phyloP scores from a whole-genome alignment of 64 coral and sea anemone genomes.

The Dendronephthya gigantea region DNA sequence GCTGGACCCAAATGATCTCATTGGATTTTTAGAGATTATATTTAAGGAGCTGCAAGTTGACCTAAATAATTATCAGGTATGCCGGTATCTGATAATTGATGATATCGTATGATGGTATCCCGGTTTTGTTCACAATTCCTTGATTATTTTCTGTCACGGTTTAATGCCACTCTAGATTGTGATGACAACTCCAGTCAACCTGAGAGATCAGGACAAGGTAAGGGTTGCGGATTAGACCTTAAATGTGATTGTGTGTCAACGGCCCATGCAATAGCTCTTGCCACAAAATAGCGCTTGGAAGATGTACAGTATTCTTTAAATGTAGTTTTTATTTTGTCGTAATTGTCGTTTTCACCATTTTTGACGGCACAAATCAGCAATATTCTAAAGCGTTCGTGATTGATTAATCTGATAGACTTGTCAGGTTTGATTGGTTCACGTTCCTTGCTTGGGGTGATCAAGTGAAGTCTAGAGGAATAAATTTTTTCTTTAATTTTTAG shows the following conservation, averaged over 20 bases:
- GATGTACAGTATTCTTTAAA: too few species aligned
- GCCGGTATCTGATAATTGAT: neutral
- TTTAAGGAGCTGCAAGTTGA: neutral
- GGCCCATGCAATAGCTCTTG: too few species aligned
- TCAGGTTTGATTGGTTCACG: neutral
- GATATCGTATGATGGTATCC: neutral
- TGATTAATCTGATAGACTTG: too few species aligned
- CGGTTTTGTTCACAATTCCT: neutral
- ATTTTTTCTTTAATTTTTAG: too few species aligned
- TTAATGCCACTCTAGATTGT: neutral
- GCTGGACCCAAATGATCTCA: conserved; percentile 2
- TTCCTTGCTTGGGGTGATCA: too few species aligned
- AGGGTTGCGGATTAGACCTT: neutral
- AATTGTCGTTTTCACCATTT: too few species aligned
- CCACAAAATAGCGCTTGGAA: too few species aligned
- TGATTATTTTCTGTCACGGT: neutral
- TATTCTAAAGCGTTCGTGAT: too few species aligned
- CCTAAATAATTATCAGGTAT: neutral
- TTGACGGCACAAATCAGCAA: too few species aligned
- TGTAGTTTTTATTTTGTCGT: too few species aligned
- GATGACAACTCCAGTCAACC: neutral
- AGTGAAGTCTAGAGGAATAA: too few species aligned
- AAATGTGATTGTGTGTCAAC: neutral
- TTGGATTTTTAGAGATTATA: neutral
- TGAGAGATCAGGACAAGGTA: neutral